A percentile compares a stretch with the other conserved stretches of the same genome.
Conservation (phyloP, 2,113 vertebrate genomes). For the Apteryx owenii region DNA sequence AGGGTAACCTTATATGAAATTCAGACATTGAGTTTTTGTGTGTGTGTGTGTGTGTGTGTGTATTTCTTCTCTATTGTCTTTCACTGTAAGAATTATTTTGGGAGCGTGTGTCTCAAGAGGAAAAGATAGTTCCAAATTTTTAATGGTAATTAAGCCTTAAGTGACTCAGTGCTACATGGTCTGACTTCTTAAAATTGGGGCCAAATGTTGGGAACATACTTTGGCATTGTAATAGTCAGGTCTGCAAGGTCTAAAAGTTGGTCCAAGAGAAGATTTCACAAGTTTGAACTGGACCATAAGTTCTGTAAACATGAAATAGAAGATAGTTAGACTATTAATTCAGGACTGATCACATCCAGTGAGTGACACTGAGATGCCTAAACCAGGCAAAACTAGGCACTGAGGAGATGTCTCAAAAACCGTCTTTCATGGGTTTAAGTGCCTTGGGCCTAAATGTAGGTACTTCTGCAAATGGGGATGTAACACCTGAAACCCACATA, state of each 20-base stretch:
- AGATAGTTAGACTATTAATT: background rate
- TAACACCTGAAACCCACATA: background rate
- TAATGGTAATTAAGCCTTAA: background rate
- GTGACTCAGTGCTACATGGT: background rate
- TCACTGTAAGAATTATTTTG: background rate
- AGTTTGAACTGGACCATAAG: background rate
- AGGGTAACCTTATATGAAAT: background rate
- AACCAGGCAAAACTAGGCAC: background rate
- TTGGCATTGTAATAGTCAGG: background rate
- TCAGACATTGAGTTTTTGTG: background rate
- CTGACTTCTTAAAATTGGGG: background rate
- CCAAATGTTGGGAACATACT: background rate
- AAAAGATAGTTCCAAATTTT: background rate
- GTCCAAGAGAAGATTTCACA: background rate
- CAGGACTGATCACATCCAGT: background rate
- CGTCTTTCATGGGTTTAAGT: background rate
- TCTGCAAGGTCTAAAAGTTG: background rate
- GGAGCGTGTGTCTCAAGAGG: background rate
- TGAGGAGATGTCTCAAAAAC: background rate
- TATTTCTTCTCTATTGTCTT: background rate
- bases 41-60: too few species aligned
- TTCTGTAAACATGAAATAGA: background rate
- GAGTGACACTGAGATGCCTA: background rate
- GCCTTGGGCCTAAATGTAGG: background rate
- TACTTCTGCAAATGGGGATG: background rate